These are phyloP conservation scores for Hirtodrosophila duncani DNA, from an alignment of 2,888 invertebrate species.

Conservation along the genomic window DNA sequence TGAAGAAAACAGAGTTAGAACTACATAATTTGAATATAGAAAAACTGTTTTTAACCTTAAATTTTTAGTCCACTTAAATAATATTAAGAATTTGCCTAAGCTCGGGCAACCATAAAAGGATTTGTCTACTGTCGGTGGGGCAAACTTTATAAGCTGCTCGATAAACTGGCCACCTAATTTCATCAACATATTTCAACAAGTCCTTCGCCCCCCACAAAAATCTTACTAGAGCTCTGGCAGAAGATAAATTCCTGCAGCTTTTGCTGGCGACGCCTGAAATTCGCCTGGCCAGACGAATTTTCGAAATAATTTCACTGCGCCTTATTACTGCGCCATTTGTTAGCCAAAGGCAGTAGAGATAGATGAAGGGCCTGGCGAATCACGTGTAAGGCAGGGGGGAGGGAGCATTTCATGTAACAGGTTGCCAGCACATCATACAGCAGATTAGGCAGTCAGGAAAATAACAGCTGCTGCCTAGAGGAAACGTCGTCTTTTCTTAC, in stretches of 20 bases:
- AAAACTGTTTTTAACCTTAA: no score
- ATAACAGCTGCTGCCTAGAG: conserved; percentile 44
- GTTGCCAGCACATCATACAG: conserved; percentile 57
- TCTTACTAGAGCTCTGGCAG: background rate
- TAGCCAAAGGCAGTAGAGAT: conserved; percentile 4
- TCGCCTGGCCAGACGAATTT: no score
- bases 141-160: no score
- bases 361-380: background rate
- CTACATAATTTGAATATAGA: no score
- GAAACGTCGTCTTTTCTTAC: conserved; percentile 33
- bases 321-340: conserved; percentile 45
- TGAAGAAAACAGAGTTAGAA: no score
- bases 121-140: no score
- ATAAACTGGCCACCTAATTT: no score
- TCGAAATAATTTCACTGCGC: conserved; percentile 52
- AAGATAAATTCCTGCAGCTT: background rate
- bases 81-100: no score
- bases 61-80: no score
- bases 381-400: conserved; percentile 5
- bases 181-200: no score
- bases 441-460: conserved; percentile 58
- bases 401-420: conserved; percentile 53
- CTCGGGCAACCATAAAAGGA: no score
- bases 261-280: background rate
- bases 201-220: no score